phyloP scores from a whole-genome alignment of 1,140 invertebrate species.

The Rhynchophorus ferrugineus region DNA sequence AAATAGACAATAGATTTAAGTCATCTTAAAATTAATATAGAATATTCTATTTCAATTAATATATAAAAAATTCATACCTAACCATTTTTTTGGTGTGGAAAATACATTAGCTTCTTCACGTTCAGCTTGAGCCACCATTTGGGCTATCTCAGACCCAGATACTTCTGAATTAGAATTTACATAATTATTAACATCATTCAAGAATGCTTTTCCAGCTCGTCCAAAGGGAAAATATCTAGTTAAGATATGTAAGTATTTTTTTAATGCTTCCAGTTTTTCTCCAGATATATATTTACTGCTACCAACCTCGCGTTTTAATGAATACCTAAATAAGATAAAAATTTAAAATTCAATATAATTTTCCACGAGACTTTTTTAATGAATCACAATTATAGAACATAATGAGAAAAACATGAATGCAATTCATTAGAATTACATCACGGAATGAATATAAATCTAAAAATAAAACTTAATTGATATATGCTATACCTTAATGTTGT shows the following conservation, averaged over 20 bases:
- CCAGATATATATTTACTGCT: constrained; percentile 59
- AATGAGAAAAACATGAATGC: constrained; percentile 2
- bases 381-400: no score
- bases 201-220: constrained; percentile 53
- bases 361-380: not conserved
- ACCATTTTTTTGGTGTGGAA: constrained; percentile 57
- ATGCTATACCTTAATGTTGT: constrained; percentile 65
- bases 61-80: no score
- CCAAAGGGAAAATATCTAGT: constrained; percentile 66
- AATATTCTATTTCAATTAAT: no score
- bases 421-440: not conserved
- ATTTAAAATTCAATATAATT: not conserved
- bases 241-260: constrained; percentile 63
- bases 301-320: constrained; percentile 73
- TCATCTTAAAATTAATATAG: no score
- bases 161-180: constrained; percentile 42
- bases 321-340: constrained; percentile 43
- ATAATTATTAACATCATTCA: constrained; percentile 47
- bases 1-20: no score
- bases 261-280: constrained; percentile 61
- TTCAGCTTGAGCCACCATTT: constrained; percentile 48
- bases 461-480: no score
- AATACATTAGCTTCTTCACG: constrained; percentile 47
- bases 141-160: constrained; percentile 50
- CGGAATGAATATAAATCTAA: not conserved